Evolutionary conservation across 30 jellyfish, hydroid and myxozoan genomes (phyloP).

Genomic region (Aurelia sp.): DNA sequence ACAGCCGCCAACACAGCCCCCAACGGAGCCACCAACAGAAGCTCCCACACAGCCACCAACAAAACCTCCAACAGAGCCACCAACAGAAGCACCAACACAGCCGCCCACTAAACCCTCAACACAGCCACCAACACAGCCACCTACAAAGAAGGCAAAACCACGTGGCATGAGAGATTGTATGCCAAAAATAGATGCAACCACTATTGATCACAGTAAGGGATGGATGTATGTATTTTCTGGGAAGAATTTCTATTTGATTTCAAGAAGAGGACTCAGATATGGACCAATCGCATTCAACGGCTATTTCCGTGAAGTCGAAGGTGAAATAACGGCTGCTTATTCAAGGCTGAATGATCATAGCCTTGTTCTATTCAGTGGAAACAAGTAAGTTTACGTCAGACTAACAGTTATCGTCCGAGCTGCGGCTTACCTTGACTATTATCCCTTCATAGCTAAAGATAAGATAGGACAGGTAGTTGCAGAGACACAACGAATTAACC

Average conservation of each 20-base stretch:
- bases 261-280: slow-evolving; percentile 15
- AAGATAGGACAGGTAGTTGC: background rate
- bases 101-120: slow-evolving; percentile 9
- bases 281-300: slow-evolving; percentile 30
- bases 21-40: slow-evolving; percentile 13
- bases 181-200: slow-evolving; percentile 30
- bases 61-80: background rate
- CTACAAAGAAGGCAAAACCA: background rate
- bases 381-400: slow-evolving; percentile 24
- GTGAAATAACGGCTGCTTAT: slow-evolving; percentile 51
- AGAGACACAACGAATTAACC: too few relatives aligned
- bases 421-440: background rate
- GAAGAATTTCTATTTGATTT: slow-evolving; percentile 26
- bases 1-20: slow-evolving; percentile 13
- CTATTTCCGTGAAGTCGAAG: slow-evolving; percentile 30
- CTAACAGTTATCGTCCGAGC: background rate
- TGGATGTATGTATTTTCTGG: slow-evolving; percentile 52
- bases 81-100: slow-evolving; percentile 7
- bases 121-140: background rate
- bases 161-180: slow-evolving; percentile 7
- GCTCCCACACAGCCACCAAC: background rate
- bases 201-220: slow-evolving; percentile 25
- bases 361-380: slow-evolving; percentile 39
- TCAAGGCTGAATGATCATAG: slow-evolving; percentile 7
- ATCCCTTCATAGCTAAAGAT: background rate